Evolutionary conservation across 2,113 vertebrate species (phyloP).

Genomic region (Chaetodon trifascialis): DNA sequence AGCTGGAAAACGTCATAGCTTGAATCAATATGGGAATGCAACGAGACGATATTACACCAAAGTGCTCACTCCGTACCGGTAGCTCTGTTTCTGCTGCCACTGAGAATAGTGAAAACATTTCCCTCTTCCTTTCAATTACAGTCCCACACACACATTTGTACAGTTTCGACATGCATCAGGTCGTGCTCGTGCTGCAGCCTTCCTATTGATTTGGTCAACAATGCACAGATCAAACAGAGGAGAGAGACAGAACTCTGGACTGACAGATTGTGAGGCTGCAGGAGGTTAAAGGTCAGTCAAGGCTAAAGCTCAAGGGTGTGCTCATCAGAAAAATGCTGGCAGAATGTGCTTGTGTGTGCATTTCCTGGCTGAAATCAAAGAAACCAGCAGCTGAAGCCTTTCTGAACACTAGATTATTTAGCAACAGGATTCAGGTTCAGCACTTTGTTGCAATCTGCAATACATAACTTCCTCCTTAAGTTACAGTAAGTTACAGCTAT

Average conservation of each 20-base stretch:
- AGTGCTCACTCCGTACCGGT: background rate
- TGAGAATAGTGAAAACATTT: background rate
- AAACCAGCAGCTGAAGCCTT: background rate
- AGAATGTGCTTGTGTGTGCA: background rate
- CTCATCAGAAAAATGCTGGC: background rate
- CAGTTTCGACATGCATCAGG: background rate
- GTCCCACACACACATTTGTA: background rate
- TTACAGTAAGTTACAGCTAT: conserved; percentile 6
- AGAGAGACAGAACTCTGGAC: conserved; percentile 21
- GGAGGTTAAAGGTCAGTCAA: conserved; percentile 43
- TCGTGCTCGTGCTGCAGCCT: background rate
- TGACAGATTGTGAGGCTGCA: background rate
- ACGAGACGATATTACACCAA: background rate
- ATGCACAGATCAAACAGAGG: conserved; percentile 16
- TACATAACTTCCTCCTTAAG: conserved; percentile 17
- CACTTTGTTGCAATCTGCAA: background rate
- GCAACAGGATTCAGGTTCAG: background rate
- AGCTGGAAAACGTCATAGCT: background rate
- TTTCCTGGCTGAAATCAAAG: background rate
- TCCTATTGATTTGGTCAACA: conserved; percentile 17
- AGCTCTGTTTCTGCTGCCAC: background rate
- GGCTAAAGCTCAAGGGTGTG: background rate
- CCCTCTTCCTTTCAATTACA: no score
- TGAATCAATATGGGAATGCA: background rate
- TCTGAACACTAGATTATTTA: background rate